These are phyloP conservation scores for Melanotaenia duboulayi DNA, from an alignment of 2,113 vertebrate genomes.

Conservation along the genomic window DNA sequence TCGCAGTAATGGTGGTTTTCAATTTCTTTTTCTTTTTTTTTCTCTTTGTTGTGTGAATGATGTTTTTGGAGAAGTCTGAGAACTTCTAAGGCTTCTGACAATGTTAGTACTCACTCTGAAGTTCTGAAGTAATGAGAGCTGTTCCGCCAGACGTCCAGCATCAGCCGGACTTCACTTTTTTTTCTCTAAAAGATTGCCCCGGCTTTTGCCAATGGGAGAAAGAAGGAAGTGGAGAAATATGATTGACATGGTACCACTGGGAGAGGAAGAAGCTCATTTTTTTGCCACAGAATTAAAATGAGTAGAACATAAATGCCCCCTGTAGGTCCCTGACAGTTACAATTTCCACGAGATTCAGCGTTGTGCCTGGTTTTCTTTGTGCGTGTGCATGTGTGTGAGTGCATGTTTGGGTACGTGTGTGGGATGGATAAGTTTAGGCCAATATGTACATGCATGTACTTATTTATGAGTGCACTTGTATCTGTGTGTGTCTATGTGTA, in stretches of 20 bases:
- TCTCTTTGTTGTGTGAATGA: slow-evolving; percentile 15
- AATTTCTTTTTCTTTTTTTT: neutral
- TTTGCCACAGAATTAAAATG: slow-evolving; percentile 66
- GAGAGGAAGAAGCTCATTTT: slow-evolving; percentile 67
- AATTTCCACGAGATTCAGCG: slow-evolving; percentile 67
- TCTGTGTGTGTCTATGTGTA: slow-evolving; percentile 48
- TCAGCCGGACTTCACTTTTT: slow-evolving; percentile 32
- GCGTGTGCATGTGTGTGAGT: slow-evolving; percentile 40
- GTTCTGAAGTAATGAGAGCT: slow-evolving; percentile 46
- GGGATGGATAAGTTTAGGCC: slow-evolving; percentile 70
- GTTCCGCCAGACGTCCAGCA: slow-evolving; percentile 29
- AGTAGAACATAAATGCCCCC: slow-evolving; percentile 65
- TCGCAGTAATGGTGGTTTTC: slow-evolving; percentile 17
- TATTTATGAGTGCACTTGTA: slow-evolving; percentile 61
- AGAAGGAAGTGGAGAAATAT: slow-evolving; percentile 40
- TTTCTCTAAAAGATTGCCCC: slow-evolving; percentile 42
- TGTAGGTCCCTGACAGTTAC: slow-evolving; percentile 67
- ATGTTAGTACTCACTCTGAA: slow-evolving; percentile 48
- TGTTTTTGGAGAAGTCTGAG: slow-evolving; percentile 29
- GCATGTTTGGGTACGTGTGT: slow-evolving; percentile 62
- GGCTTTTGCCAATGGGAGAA: slow-evolving; percentile 29
- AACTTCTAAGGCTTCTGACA: slow-evolving; percentile 35
- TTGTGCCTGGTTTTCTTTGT: slow-evolving; percentile 44
- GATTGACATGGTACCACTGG: slow-evolving; percentile 60
- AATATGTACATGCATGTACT: slow-evolving; percentile 60